Base-by-base conservation (phyloP, 2,797 vertebrate species). In the Crocodylus rhombifer region DNA sequence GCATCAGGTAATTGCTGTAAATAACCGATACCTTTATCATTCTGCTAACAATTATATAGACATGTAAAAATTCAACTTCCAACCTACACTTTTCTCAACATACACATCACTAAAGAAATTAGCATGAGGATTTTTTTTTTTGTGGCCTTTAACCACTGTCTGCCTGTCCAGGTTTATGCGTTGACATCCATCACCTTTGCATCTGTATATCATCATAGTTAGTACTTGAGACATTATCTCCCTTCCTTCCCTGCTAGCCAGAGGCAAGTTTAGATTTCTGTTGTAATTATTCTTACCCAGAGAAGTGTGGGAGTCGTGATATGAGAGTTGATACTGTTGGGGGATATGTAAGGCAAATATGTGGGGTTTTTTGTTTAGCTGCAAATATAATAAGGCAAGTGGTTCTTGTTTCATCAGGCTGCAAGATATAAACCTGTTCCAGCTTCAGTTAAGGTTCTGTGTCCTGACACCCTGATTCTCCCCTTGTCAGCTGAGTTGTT, bases 141-240 rank as follows among this genome's bases (percentile, higher is more conserved):
- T n/a, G 26, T 62, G 8, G 14, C 15, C 56, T 1, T 75, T 33
- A 7, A 11, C 36, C 13, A 16, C 7, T 16, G 11, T 8, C 51
- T 77, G 20, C 30, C 18, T 81, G 14, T 77, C 42, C 62, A 11
- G 33, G 0, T 56, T 79, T 12, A 5, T 42, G 25, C 42, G 25
- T 71, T 25, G 69, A 36, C 21, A 42, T 14, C 69, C 42, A 86
- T 11, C 16, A 55, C 6, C 10, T 51, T 77, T 62, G 13, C 63
- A 18, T 0, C 63, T 36, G 33, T 36, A 36, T 36, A 36, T 36
- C 33, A 36, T 36, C 33, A 36, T 36, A 36, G 33, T 36, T 36
- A 36, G 33, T 36, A 36, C 33, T 36, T 36, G 61, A 69, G 83
- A 8, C 73, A 60, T 0, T 55, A 14, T 2, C 4, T 1, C 78